phyloP scores from a whole-genome alignment of 2,888 invertebrate species.

The Chamaedrilus cognettii region DNA sequence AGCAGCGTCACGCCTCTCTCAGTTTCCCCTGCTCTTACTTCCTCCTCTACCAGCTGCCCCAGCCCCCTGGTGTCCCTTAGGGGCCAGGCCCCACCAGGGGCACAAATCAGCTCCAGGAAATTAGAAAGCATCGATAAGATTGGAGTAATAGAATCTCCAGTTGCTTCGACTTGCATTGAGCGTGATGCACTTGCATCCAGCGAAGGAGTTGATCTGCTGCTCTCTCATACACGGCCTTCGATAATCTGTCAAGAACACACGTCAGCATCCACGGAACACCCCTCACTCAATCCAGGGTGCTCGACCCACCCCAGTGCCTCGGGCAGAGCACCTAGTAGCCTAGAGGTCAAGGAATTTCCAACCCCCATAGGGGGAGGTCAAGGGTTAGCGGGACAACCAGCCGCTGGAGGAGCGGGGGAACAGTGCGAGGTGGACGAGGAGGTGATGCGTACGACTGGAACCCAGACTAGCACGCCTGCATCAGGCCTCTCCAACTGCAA shows the following conservation, averaged over 20 bases:
- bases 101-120: no score
- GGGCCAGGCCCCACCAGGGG: constrained; percentile 1
- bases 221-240: no score
- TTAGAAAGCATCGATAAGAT: no score
- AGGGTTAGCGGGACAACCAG: not conserved
- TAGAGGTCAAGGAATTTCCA: no score
- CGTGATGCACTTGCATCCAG: no score
- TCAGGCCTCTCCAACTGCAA: constrained; percentile 20
- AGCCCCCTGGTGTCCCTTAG: not conserved
- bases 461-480: constrained; percentile 25
- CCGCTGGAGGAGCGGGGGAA: constrained; percentile 9
- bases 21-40: not conserved
- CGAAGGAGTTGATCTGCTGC: no score
- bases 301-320: not conserved
- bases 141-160: no score
- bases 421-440: constrained; percentile 14
- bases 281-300: constrained; percentile 7
- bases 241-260: no score
- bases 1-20: no score
- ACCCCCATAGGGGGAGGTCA: not conserved
- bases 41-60: not conserved
- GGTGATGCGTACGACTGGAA: constrained; percentile 21
- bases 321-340: not conserved
- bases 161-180: no score
- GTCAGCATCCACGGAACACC: no score